A percentile compares a stretch with the other conserved stretches of the same genome.
phyloP scores from a whole-genome alignment of 2,113 vertebrate genomes.

The Poeciliopsis prolifica region DNA sequence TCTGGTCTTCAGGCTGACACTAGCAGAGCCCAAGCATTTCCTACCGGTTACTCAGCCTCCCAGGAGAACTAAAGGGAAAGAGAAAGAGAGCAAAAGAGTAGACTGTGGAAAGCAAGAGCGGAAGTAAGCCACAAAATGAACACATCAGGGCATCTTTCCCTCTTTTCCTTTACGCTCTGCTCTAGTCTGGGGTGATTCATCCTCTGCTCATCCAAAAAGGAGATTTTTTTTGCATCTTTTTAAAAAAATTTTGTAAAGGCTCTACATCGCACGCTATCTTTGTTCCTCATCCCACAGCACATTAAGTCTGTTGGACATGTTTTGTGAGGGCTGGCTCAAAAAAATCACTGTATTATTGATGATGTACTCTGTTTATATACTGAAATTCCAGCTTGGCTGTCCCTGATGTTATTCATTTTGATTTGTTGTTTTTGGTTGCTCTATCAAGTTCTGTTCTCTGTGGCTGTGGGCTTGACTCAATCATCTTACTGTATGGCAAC shows the following conservation, averaged over 20 bases:
- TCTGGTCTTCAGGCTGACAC: conserved; percentile 74
- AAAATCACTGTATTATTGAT: conserved; percentile 49
- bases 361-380: conserved; percentile 31
- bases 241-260: conserved; percentile 61
- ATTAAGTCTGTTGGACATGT: conserved; percentile 58
- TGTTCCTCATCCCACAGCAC: conserved; percentile 60
- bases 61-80: conserved; percentile 63
- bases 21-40: conserved; percentile 76
- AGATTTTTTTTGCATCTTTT: conserved; percentile 5
- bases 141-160: conserved; percentile 70
- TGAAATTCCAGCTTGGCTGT: conserved; percentile 28
- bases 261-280: conserved; percentile 74
- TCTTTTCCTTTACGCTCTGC: conserved; percentile 60
- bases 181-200: conserved; percentile 78
- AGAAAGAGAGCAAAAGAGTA: conserved; percentile 38
- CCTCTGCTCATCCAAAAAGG: conserved; percentile 64
- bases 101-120: conserved; percentile 45
- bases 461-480: conserved; percentile 30
- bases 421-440: conserved; percentile 33
- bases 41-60: conserved; percentile 77
- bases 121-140: conserved; percentile 71
- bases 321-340: conserved; percentile 31
- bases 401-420: conserved; percentile 45
- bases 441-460: conserved; percentile 27
- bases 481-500: conserved; percentile 34